A percentile compares a stretch with the other conserved stretches of the same genome.
These are phyloP conservation scores for Danaus melanippus DNA, from an alignment of 1,140 invertebrate species.

Conservation along the genomic window DNA sequence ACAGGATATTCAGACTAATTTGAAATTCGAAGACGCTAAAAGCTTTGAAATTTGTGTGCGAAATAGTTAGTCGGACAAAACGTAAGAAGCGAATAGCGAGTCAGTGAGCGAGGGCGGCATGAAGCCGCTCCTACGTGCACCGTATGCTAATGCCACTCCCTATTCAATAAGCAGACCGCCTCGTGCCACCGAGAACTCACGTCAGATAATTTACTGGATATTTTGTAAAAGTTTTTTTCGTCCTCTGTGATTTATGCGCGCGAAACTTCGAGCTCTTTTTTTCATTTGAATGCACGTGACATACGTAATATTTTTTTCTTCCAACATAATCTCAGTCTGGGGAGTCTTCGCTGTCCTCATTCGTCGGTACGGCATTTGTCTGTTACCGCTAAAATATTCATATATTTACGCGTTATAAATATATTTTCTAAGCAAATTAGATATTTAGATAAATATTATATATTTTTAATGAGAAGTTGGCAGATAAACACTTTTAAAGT, in stretches of 20 bases:
- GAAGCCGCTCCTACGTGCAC: slow-evolving; percentile 56
- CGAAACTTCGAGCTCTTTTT: slow-evolving; percentile 68
- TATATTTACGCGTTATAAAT: slow-evolving; percentile 43
- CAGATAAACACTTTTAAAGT: slow-evolving; percentile 3
- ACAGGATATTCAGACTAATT: slow-evolving; percentile 17
- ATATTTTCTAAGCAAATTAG: too few species aligned
- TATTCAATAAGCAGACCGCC: slow-evolving; percentile 71
- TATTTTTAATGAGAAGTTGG: too few species aligned
- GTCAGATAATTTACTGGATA: slow-evolving; percentile 73
- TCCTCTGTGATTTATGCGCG: slow-evolving; percentile 69
- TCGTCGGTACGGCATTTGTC: slow-evolving; percentile 55
- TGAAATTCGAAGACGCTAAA: slow-evolving; percentile 24
- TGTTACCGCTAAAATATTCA: slow-evolving; percentile 62
- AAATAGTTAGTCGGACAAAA: slow-evolving; percentile 15
- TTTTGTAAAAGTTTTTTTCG: slow-evolving; percentile 71
- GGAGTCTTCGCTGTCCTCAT: slow-evolving; percentile 49
- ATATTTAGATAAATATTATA: too few species aligned
- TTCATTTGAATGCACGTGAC: slow-evolving; percentile 71
- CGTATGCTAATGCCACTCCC: slow-evolving; percentile 65
- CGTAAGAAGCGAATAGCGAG: slow-evolving; percentile 27
- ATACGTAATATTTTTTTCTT: slow-evolving; percentile 67
- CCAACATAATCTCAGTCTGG: slow-evolving; percentile 55
- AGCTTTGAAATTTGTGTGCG: slow-evolving; percentile 18
- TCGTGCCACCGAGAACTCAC: slow-evolving; percentile 66
- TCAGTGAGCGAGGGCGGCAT: slow-evolving; percentile 29